Conservation (phyloP, 2,113 vertebrate species). For the Limnothrissa miodon region DNA sequence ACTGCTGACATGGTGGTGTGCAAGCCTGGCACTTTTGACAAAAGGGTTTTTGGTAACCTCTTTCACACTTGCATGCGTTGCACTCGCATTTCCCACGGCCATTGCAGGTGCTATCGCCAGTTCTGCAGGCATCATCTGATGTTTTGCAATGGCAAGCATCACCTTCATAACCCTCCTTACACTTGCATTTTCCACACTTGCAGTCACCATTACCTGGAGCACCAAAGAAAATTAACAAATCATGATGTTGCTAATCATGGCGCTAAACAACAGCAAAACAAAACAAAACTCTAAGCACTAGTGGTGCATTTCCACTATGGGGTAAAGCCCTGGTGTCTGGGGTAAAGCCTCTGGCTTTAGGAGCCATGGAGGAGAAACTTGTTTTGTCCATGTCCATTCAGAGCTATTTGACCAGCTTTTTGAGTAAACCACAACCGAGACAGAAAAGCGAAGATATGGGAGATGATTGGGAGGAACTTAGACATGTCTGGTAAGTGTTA, state of each 20-base stretch:
- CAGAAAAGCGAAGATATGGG: no score
- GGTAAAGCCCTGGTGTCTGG: no score
- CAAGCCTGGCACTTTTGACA: slow-evolving; percentile 77
- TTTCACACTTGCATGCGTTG: slow-evolving; percentile 75
- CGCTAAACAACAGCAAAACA: not conserved
- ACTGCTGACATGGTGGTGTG: slow-evolving; percentile 58
- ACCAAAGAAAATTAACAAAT: not conserved
- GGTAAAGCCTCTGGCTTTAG: no score
- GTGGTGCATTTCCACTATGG: no score
- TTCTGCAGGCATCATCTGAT: slow-evolving; percentile 54
- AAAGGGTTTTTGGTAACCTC: slow-evolving; percentile 69
- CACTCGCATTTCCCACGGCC: slow-evolving; percentile 81
- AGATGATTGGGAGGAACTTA: no score
- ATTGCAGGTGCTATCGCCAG: slow-evolving; percentile 57
- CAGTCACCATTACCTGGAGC: slow-evolving; percentile 73
- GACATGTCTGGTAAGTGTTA: no score
- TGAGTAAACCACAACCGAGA: no score
- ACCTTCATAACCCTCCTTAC: slow-evolving; percentile 61
- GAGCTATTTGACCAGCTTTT: no score
- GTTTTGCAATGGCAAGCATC: slow-evolving; percentile 81
- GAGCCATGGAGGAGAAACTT: no score
- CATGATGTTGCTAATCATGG: not conserved
- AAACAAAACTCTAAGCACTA: not conserved
- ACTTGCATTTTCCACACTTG: slow-evolving; percentile 78
- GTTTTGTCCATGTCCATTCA: no score